These are phyloP conservation scores for Drosophila ercepeae DNA, from an alignment of 1,140 invertebrate genomes.

Conservation along the genomic window DNA sequence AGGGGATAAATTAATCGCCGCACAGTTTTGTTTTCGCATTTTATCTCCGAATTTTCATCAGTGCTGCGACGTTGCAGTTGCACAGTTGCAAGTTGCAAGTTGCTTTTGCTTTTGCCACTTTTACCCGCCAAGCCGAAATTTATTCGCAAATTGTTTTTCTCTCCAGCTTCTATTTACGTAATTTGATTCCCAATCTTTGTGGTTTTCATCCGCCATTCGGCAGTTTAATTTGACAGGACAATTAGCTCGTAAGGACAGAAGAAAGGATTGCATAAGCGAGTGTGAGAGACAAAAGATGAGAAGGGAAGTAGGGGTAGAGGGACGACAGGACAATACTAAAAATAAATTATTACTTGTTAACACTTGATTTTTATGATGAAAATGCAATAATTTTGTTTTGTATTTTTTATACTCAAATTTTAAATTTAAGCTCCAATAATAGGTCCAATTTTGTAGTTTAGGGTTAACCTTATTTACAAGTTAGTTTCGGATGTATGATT, in stretches of 20 bases:
- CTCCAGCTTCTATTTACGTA: constrained; percentile 15
- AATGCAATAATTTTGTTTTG: background rate
- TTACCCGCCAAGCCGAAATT: constrained; percentile 34
- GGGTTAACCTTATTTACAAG: constrained; percentile 27
- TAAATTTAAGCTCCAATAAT: no score
- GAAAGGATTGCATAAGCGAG: constrained; percentile 28
- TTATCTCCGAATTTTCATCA: constrained; percentile 62
- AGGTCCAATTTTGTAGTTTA: background rate
- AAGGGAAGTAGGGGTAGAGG: background rate
- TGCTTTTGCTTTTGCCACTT: constrained; percentile 20
- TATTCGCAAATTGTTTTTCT: constrained; percentile 38
- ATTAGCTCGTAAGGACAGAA: constrained; percentile 55
- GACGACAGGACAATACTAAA: constrained; percentile 6
- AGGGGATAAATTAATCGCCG: constrained; percentile 34
- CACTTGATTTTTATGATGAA: no score
- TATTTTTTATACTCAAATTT: no score
- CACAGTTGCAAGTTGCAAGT: no score
- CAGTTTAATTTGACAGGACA: constrained; percentile 56
- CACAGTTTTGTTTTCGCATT: constrained; percentile 39
- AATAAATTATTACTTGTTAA: background rate
- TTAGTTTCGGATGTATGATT: constrained; percentile 26
- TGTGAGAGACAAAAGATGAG: background rate
- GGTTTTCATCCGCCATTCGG: constrained; percentile 23
- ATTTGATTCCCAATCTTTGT: constrained; percentile 4
- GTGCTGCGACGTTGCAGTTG: background rate